phyloP scores from a whole-genome alignment of 2,113 vertebrate species.

The Litocranius walleri region DNA sequence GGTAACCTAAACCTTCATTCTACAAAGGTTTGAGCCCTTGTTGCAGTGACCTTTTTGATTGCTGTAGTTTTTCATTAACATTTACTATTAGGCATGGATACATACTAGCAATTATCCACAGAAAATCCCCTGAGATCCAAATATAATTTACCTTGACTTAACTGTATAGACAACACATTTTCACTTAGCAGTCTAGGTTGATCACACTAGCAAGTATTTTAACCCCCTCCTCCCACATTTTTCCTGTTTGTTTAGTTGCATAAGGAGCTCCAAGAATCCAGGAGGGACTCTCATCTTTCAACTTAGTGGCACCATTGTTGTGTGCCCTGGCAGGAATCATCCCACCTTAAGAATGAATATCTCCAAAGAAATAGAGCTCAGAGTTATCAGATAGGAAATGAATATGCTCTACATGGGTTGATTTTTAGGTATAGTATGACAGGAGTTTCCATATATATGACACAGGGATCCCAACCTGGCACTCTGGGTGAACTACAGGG shows the following conservation, averaged over 20 bases:
- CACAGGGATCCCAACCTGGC: not conserved
- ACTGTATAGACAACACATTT: not conserved
- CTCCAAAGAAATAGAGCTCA: not conserved
- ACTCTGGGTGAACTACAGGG: not conserved
- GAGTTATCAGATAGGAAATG: not conserved
- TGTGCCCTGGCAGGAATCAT: not conserved
- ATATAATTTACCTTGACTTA: not conserved
- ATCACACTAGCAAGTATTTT: not conserved
- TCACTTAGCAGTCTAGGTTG: not conserved
- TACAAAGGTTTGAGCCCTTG: not conserved
- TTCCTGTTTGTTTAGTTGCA: not conserved
- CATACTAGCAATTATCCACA: not conserved
- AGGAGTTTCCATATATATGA: not conserved
- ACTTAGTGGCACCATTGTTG: not conserved
- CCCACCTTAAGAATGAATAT: not conserved
- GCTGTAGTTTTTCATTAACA: not conserved
- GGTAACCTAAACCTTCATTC: not conserved
- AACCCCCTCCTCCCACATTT: rapidly evolving
- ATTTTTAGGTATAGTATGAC: not conserved
- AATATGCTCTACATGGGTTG: not conserved
- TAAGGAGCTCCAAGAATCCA: not conserved
- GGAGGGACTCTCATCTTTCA: not conserved
- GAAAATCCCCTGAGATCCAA: not conserved
- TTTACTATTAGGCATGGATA: not conserved
- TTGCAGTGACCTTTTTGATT: not conserved